Conservation (phyloP, 2,888 invertebrate species). For the Phragmatobia fuliginosa region DNA sequence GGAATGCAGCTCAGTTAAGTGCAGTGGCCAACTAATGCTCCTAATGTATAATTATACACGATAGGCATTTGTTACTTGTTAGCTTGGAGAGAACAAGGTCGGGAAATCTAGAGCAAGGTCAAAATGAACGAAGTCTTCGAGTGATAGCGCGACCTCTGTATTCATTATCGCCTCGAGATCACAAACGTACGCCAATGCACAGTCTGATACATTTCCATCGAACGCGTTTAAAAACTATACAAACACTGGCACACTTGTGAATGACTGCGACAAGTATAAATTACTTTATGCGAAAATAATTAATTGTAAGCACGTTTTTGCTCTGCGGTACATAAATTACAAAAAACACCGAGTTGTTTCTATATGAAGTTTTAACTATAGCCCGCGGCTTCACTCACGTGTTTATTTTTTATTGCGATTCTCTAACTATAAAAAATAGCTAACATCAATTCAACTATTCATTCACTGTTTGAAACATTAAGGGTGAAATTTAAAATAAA, state of each 20-base stretch:
- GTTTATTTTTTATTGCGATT: no score
- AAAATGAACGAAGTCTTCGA: constrained; percentile 72
- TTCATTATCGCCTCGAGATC: constrained; percentile 72
- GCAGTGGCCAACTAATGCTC: constrained; percentile 69
- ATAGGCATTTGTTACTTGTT: constrained; percentile 70
- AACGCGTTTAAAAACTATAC: constrained; percentile 21
- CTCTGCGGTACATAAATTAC: constrained; percentile 2
- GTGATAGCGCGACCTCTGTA: constrained; percentile 83
- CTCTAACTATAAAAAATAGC: no score
- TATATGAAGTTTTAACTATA: background rate
- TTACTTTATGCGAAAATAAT: constrained; percentile 24
- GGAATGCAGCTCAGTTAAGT: constrained; percentile 73
- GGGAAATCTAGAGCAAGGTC: constrained; percentile 81
- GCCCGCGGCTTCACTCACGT: no score
- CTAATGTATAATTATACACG: constrained; percentile 68
- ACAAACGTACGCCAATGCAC: constrained; percentile 51
- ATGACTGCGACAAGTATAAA: constrained; percentile 28
- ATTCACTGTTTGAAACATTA: no score
- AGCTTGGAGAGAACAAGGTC: constrained; percentile 78
- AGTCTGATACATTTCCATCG: constrained; percentile 39
- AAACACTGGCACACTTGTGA: constrained; percentile 20
- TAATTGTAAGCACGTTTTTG: constrained; percentile 29
- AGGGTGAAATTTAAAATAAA: no score
- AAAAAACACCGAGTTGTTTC: constrained; percentile 3
- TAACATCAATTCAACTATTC: no score